Base-by-base conservation (phyloP, 1,140 invertebrate species). In the Globodera rostochiensis region DNA sequence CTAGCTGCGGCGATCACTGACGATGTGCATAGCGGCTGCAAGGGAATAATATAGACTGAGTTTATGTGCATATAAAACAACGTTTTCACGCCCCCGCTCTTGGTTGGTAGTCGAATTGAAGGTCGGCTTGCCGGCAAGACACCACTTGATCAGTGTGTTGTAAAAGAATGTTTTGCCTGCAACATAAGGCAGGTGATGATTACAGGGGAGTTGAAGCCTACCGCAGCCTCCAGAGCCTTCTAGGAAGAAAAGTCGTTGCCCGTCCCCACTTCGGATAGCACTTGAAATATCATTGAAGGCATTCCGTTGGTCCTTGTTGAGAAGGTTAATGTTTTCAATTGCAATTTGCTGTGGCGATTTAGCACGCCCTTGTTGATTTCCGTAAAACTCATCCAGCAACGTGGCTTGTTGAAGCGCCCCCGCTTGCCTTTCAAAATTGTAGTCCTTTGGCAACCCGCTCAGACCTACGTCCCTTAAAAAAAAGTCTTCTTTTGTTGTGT, bases 141-240 rank as follows among this genome's bases (percentile, higher is more conserved):
- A 71, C 69, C 69, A 71, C 11, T 47, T 36, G 46, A 71, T 71
- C 19, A 89, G 60, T 19, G 84, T 79, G 19, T 82, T 87, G 77
- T 88, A 89, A 1, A 90, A 64, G 80, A 90, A 36, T 36, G 36
- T 36, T 36, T 36, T 36, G 36, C 36, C 36, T 36, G 36, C 36
- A 36, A 36, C 36, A 36, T 36, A 36, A 36, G 36, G 36, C 2
- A 36, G 36, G 36, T 36, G 36, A 91, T 0, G 89, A 53, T 53
- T 9, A 53, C 11, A 53, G 0, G 11, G 50, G 11, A 53, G 11
- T 13, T 13, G 3, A 13, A 53, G 11, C 86, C 90, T 90, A 11
- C 90, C 87, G 15, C 85, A 89, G n/a, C 86, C 88, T 74, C 86
- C 88, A 13, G 87, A 84, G 13, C 87, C 88, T 82, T 88, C 79